These are phyloP conservation scores for Lasiurus borealis DNA, from an alignment of 2,113 vertebrate genomes.

Conservation along the genomic window DNA sequence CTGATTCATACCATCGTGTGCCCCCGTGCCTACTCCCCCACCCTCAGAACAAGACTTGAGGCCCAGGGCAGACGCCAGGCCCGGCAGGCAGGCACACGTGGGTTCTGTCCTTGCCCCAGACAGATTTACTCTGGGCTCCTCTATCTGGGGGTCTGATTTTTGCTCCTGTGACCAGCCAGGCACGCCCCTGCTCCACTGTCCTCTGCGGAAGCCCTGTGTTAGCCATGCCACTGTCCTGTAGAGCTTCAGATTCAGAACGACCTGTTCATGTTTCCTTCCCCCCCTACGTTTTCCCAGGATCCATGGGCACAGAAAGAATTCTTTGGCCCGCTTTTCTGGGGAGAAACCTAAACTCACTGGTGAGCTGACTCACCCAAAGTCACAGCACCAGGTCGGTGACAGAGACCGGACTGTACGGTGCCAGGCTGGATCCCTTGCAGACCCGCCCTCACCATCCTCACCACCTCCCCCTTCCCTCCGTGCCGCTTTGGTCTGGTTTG, in stretches of 20 bases:
- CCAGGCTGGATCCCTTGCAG: too few species aligned
- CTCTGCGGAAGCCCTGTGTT: background rate
- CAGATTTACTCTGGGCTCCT: background rate
- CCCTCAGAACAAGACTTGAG: background rate
- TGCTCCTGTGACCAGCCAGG: background rate
- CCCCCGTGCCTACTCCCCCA: accelerated
- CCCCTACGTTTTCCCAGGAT: background rate
- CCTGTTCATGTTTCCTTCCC: background rate
- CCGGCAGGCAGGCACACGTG: background rate
- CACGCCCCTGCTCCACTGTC: background rate
- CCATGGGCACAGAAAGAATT: background rate
- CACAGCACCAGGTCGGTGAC: background rate
- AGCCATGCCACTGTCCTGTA: accelerated
- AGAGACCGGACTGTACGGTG: background rate
- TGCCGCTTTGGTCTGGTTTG: background rate
- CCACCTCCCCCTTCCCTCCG: background rate
- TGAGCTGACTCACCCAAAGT: background rate
- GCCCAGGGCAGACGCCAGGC: background rate
- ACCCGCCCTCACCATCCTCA: background rate
- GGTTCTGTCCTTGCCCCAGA: background rate
- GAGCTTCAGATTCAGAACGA: background rate
- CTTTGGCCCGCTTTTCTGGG: background rate
- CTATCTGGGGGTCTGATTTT: background rate
- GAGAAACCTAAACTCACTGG: background rate
- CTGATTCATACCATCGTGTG: accelerated